A percentile compares a stretch with the other conserved stretches of the same genome.
phyloP scores from a whole-genome alignment of 2,797 vertebrate species.

The Heliangelus exortis region DNA sequence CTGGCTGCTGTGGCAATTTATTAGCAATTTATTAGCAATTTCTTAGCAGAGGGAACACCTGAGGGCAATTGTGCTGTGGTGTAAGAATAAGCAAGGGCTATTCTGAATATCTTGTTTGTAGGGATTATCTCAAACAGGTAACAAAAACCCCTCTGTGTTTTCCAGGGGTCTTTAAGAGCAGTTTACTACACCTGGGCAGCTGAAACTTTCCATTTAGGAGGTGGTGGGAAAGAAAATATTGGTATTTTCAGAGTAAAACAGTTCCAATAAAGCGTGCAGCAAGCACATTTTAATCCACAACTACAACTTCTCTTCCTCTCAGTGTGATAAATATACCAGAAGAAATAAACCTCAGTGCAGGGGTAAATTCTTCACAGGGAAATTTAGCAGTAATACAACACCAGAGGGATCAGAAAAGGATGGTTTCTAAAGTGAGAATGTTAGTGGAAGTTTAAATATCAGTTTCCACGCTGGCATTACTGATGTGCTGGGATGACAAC shows the following conservation, averaged over 20 bases:
- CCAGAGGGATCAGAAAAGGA: not conserved
- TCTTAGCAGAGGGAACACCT: slow-evolving; percentile 5
- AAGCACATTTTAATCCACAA: not conserved
- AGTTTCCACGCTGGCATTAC: not conserved
- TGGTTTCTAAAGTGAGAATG: not conserved
- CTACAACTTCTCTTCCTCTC: not conserved
- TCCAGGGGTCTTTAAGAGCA: not conserved
- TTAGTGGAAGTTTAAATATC: not conserved
- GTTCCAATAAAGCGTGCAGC: not conserved
- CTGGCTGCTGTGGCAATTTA: not conserved
- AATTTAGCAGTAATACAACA: not conserved
- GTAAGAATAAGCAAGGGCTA: not conserved
- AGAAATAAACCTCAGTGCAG: not conserved
- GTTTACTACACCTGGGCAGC: not conserved
- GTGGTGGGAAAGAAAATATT: not conserved
- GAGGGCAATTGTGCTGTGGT: not conserved
- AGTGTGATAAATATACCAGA: not conserved
- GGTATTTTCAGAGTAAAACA: not conserved
- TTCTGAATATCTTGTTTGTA: not conserved
- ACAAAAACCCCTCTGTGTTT: not conserved
- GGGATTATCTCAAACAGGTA: not conserved
- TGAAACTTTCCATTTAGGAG: not conserved
- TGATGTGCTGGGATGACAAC: not conserved
- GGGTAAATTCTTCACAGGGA: not conserved
- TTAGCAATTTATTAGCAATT: slow-evolving; percentile 25